phyloP scores from a whole-genome alignment of 2,797 vertebrate genomes.

The Limnodromus scolopaceus region DNA sequence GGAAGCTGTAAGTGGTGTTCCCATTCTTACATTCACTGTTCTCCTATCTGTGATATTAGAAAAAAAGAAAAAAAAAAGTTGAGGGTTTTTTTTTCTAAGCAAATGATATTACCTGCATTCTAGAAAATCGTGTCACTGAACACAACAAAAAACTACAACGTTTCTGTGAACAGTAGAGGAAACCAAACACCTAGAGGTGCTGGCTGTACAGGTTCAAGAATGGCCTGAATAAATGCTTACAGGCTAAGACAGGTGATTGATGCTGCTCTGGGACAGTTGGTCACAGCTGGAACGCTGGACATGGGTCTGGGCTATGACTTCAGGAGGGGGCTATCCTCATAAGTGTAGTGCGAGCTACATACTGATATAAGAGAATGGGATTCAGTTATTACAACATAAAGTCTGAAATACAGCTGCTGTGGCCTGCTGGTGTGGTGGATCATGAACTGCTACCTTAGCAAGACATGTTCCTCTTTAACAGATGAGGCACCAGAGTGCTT shows the following conservation, averaged over 20 bases:
- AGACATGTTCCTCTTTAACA: rapidly evolving
- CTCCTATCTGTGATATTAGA: background rate
- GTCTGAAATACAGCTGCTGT: background rate
- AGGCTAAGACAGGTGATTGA: background rate
- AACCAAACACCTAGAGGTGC: background rate
- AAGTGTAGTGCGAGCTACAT: background rate
- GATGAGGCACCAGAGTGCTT: background rate
- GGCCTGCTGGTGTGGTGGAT: background rate
- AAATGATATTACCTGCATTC: background rate
- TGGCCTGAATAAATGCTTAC: background rate
- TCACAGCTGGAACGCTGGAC: background rate
- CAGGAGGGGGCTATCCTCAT: background rate
- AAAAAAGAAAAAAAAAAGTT: background rate
- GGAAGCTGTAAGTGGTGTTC: background rate
- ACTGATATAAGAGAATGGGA: background rate
- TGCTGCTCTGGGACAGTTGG: background rate
- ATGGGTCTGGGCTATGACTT: background rate
- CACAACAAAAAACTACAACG: background rate
- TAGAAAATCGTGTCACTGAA: background rate
- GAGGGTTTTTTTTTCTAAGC: background rate
- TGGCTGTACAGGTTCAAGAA: background rate
- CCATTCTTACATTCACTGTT: background rate
- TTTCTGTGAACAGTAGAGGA: background rate
- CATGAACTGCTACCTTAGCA: background rate
- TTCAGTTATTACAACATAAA: background rate